phyloP scores from a whole-genome alignment of 2,113 vertebrate species.

The Paracanthobrama guichenoti region DNA sequence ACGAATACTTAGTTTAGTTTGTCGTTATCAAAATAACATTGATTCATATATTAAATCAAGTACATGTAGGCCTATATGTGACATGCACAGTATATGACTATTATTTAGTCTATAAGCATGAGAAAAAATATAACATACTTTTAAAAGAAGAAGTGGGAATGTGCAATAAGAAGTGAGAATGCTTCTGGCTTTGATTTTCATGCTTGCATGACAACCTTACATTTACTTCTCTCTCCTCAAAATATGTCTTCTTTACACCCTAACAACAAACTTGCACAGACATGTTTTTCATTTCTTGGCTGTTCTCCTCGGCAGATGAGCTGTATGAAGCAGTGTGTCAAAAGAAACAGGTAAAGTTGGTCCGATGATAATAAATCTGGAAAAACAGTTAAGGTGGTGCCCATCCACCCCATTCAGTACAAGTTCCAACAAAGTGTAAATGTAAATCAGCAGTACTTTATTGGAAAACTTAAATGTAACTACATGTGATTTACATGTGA shows the following conservation, averaged over 20 bases:
- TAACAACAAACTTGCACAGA: conserved; percentile 17
- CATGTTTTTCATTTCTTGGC: conserved; percentile 1
- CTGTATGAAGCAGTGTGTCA: neutral
- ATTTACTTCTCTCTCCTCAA: neutral
- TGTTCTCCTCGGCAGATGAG: neutral
- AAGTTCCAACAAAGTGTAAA: neutral
- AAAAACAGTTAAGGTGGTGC: neutral
- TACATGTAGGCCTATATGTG: too few species aligned
- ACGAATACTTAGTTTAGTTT: neutral
- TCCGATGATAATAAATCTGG: neutral
- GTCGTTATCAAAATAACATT: neutral
- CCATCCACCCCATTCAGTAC: neutral
- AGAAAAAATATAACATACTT: neutral
- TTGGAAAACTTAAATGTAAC: neutral
- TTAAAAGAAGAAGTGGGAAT: neutral
- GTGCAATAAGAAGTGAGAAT: neutral
- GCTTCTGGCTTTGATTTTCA: neutral
- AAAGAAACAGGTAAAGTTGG: neutral
- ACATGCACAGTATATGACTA: neutral
- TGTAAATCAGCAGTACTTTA: neutral
- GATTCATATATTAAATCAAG: neutral
- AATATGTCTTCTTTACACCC: neutral
- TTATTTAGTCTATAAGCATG: neutral
- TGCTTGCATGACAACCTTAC: neutral
- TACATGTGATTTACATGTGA: neutral